Evolutionary conservation across 2,797 vertebrate genomes (phyloP), one percentile per base, ranked within the genome.

Genomic region (Myotis daubentonii): DNA sequence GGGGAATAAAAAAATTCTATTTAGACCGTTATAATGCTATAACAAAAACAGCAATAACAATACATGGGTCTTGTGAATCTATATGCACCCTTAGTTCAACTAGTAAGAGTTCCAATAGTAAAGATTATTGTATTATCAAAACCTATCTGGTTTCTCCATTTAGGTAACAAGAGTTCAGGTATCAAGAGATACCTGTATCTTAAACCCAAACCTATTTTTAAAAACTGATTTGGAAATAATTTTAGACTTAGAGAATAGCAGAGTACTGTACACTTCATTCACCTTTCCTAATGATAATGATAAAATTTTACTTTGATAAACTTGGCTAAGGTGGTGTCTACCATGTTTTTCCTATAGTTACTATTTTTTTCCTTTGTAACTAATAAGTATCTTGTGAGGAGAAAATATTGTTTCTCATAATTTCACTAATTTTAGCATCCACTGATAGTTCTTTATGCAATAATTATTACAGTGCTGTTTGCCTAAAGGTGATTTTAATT

Each of bases 381-480:
- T 55, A 74, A 16, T 57, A 70, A 76, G 41, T 23, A 60, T 60
- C 57, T 81, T 81, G 9, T 81, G 16, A 17, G 12, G 41, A 75
- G 5, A 81, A 85, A 57, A 75, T 51, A 22, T 53, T n/a, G 74
- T 82, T 94, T 65, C 23, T 89, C 47, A 68, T 68, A 81, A 53
- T 86, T 89, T 93, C n/a, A 16, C 82, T 38, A 57, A 80, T 82
- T 84, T 84, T 84, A 36, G 74, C 20, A 84, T 38, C 72, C 47
- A 72, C 0, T 79, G 47, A 65, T n/a, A 28, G 36, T 92, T 84
- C 47, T 55, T 84, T 25, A 92, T 71, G 38, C 33, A 92, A 25
- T 78, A 83, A 71, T 92, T 66, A 87, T 72, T 47, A 95, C 5
- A 82, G 30, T 62, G 28, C 53, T 76, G 5, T 76, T 30, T 83